A percentile compares a stretch with the other conserved stretches of the same genome.
Evolutionary conservation across 2,888 invertebrate genomes (phyloP).

Genomic region (Volucella bombylans): DNA sequence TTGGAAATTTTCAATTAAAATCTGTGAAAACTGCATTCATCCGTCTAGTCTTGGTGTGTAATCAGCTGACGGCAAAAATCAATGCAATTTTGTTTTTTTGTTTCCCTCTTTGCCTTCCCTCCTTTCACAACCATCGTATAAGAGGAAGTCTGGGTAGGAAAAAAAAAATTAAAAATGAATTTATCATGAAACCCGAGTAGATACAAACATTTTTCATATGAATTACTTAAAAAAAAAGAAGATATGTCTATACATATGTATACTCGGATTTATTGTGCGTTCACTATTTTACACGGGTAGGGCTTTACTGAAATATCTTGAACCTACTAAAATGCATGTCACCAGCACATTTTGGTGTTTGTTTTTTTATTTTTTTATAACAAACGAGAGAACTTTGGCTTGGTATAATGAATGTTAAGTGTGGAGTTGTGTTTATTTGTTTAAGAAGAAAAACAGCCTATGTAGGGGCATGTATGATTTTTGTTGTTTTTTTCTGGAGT

Average conservation of each 20-base stretch:
- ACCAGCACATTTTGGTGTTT: conserved; percentile 12
- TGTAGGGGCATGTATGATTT: neutral
- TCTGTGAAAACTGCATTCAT: conserved; percentile 63
- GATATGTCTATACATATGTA: conserved; percentile 25
- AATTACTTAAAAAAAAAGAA: conserved; percentile 39
- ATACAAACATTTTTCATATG: conserved; percentile 52
- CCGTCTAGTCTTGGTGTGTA: conserved; percentile 47
- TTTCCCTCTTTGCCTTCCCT: no score
- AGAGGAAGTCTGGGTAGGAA: conserved; percentile 5
- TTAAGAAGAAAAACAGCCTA: neutral
- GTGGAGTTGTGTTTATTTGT: conserved; percentile 5
- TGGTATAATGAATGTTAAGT: conserved; percentile 16
- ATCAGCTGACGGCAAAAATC: conserved; percentile 71
- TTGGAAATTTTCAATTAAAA: conserved; percentile 48
- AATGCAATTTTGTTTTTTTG: conserved; percentile 45
- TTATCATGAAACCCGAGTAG: conserved; percentile 36
- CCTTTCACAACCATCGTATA: conserved; percentile 3
- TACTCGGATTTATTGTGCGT: conserved; percentile 14
- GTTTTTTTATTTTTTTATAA: conserved; percentile 6
- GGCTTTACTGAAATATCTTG: conserved; percentile 44
- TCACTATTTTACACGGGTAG: conserved; percentile 35
- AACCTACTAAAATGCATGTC: conserved; percentile 30
- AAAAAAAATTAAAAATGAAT: conserved; percentile 19
- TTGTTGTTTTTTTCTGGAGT: neutral
- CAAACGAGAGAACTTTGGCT: conserved; percentile 19